Base-by-base conservation (phyloP, 2,888 invertebrate genomes). In the Acleris laterana region DNA sequence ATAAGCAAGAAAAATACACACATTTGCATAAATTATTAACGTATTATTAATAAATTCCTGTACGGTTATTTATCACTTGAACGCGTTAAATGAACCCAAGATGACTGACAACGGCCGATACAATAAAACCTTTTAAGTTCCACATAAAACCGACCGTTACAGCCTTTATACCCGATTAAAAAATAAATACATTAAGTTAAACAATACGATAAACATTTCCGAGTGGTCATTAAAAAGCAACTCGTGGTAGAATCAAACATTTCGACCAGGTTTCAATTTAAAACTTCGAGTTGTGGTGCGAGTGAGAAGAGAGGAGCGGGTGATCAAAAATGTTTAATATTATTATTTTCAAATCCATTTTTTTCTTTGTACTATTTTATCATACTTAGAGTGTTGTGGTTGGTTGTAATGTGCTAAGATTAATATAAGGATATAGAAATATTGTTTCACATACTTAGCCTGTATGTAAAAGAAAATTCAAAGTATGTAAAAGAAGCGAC, bases 171-270 rank as follows among this genome's bases (percentile, higher is more conserved):
- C 38, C 56, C 61, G 66, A 66, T 66, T 66, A 62, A 62, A 65
- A 65, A 66, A 66, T 62, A 66, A 66, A 66, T 66, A 66, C 66
- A 66, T 66, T 62, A 62, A 66, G 66, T 66, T 52, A 66, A 66
- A 66, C 66, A 66, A 66, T 66, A 62, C 66, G 66, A 66, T 66
- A 66, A 66, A 66, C 66, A 62, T 67, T 63, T 62, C 63, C 68
- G 68, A 72, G 69, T 68, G 72, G 75, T 74, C 77, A 80, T 82
- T 82, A 82, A 79, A 78, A 77, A 78, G 75, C 73, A 51, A 75
- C 76, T 74, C 72, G 71, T 72, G 69, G 72, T 70, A 68, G 74
- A 74, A 60, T 52, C 63, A 69, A 75, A 74, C 74, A 76, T 77
- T 76, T 78, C 73, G 75, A 74, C 69, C 58, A 69, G 67, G 68